Evolutionary conservation across 2,113 vertebrate genomes (phyloP), one percentile per base, ranked within the genome.

Genomic region (Ptilonorhynchus violaceus): DNA sequence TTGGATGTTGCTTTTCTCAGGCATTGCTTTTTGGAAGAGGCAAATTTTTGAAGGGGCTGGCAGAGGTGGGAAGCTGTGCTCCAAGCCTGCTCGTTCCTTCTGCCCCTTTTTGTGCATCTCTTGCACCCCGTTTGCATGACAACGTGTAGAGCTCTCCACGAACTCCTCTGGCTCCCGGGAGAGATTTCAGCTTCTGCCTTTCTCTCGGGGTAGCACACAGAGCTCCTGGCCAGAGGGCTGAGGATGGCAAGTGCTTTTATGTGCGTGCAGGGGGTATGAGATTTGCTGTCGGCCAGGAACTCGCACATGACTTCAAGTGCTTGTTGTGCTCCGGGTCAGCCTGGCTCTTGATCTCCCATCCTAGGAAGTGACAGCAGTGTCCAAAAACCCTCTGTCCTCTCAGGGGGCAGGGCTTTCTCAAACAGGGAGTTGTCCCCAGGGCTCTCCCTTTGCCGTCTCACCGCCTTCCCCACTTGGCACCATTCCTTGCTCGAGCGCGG

Each of bases 401-500:
- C 2, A 3, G 31, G 39, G 55, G 41, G 15, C 42, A 47, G 25
- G 42, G 28, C 70, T 88, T 68, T 89, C n/a, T 76, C 7, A 6
- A n/a, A 35, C 77, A 72, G 28, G n/a, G 67, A 76, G 9, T 33
- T 91, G 68, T 55, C 83, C 41, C 19, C 52, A 70, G 55, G 17
- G 42, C 79, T 83, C 42, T 69, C 64, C 47, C 19, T 66, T 42
- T 63, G 80, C 42, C 1, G 0, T 73, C 81, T 81, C 68, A 27
- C 46, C 0, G 1, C 64, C 59, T 62, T 86, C 39, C 41, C 41
- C 2, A 0, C 28, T n/a, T 80, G 85, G 92, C 91, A 64, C 15
- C 28, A 1, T 42, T 77, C 81, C 64, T 47, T 2, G 23, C n/a
- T 20, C 12, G 60, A 87, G 46, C 2, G 0, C 3, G 0, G 27